Percentiles rank a stretch among this genome's conserved stretches.
phyloP scores from a whole-genome alignment of 2,113 vertebrate genomes.

The Mellivora capensis region DNA sequence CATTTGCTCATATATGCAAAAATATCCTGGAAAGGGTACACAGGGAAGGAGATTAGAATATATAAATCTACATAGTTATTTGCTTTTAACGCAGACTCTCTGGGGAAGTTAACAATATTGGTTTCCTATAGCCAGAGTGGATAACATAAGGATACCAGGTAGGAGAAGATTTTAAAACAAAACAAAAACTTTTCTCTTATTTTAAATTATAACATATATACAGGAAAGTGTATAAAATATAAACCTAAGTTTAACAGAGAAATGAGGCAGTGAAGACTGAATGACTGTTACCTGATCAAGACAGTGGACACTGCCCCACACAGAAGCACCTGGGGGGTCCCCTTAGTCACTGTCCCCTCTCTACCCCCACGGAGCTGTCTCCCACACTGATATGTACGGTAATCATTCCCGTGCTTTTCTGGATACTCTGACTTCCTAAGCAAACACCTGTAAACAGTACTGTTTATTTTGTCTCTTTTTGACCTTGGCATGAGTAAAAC shows the following conservation, averaged over 20 bases:
- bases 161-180: background rate
- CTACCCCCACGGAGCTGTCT: rapidly evolving
- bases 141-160: rapidly evolving
- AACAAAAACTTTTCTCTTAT: background rate
- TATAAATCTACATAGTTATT: background rate
- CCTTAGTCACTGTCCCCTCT: rapidly evolving
- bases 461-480: background rate
- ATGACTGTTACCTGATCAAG: background rate
- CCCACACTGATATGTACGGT: rapidly evolving
- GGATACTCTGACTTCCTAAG: background rate
- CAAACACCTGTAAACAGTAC: rapidly evolving
- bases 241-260: background rate
- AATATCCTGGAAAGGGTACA: background rate
- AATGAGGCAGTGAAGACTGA: background rate
- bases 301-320: rapidly evolving
- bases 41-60: background rate
- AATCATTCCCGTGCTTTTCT: background rate
- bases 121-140: background rate
- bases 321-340: rapidly evolving
- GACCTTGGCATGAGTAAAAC: background rate
- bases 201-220: background rate
- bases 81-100: background rate
- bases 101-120: background rate
- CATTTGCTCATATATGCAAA: background rate
- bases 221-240: background rate